phyloP scores from a whole-genome alignment of 2,797 vertebrate species.

The Brotula barbata region DNA sequence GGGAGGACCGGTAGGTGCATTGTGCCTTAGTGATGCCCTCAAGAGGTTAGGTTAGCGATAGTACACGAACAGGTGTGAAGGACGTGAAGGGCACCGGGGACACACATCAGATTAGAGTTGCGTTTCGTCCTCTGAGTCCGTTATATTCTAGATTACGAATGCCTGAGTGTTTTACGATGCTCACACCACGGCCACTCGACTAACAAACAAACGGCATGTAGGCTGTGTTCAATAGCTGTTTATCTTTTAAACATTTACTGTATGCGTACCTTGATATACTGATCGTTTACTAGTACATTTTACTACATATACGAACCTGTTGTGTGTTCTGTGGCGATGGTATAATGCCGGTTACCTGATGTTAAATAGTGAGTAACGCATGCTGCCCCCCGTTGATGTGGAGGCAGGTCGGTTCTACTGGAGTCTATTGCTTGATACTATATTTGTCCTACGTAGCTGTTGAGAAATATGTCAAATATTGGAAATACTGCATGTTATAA shows the following conservation, averaged over 20 bases:
- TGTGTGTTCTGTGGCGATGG: neutral
- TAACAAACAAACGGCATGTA: neutral
- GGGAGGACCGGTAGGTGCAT: conserved; percentile 53
- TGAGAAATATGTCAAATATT: conserved; percentile 6
- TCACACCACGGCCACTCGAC: neutral
- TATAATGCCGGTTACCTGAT: conserved; percentile 45
- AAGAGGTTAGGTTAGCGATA: conserved; percentile 22
- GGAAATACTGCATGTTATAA: conserved; percentile 3
- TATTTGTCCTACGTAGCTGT: conserved; percentile 10
- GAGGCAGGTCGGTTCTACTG: conserved; percentile 18
- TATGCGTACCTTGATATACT: no score
- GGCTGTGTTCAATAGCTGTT: neutral
- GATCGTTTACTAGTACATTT: neutral
- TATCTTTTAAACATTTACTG: no score
- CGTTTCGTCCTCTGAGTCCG: neutral
- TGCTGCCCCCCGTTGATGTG: conserved; percentile 27
- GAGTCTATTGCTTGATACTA: conserved; percentile 52
- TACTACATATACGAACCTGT: neutral
- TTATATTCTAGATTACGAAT: neutral
- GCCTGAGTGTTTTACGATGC: neutral
- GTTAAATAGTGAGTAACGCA: conserved; percentile 40
- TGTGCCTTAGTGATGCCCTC: conserved; percentile 68
- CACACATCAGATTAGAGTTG: neutral
- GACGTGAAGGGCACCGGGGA: neutral
- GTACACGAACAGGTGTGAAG: neutral